phyloP scores from a whole-genome alignment of 2,797 vertebrate genomes.

The Borostomias antarcticus region DNA sequence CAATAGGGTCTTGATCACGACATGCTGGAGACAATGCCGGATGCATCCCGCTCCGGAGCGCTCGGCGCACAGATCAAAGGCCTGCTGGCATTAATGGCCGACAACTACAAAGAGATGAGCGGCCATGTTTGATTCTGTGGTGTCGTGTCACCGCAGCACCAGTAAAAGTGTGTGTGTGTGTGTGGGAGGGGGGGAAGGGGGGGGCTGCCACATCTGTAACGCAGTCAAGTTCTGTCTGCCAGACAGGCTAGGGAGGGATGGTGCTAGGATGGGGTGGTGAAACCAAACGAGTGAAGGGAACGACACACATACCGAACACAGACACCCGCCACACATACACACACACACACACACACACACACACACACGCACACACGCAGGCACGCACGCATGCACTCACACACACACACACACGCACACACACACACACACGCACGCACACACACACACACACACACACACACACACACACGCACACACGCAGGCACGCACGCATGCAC shows the following conservation, averaged over 20 bases:
- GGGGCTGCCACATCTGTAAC: slow-evolving; percentile 23
- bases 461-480: no score
- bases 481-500: no score
- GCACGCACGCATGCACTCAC: neutral
- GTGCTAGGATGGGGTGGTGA: neutral
- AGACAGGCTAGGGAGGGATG: slow-evolving; percentile 5
- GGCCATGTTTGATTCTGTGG: slow-evolving; percentile 54
- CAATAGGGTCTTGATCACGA: slow-evolving; percentile 59
- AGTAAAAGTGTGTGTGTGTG: neutral
- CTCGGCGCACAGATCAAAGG: slow-evolving; percentile 61
- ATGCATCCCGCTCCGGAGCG: slow-evolving; percentile 10
- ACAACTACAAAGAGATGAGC: slow-evolving; percentile 54
- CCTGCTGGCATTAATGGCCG: slow-evolving; percentile 48
- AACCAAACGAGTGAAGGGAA: no score
- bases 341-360: neutral
- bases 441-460: no score
- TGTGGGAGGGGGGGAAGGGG: neutral
- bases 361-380: neutral
- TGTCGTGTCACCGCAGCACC: slow-evolving; percentile 33
- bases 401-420: no score
- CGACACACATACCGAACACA: no score
- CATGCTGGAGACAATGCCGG: slow-evolving; percentile 51
- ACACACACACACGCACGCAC: no score
- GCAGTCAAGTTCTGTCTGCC: slow-evolving; percentile 15
- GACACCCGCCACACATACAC: neutral